Base-by-base conservation (phyloP, 2,113 vertebrate genomes). In the Etheostoma cragini region DNA sequence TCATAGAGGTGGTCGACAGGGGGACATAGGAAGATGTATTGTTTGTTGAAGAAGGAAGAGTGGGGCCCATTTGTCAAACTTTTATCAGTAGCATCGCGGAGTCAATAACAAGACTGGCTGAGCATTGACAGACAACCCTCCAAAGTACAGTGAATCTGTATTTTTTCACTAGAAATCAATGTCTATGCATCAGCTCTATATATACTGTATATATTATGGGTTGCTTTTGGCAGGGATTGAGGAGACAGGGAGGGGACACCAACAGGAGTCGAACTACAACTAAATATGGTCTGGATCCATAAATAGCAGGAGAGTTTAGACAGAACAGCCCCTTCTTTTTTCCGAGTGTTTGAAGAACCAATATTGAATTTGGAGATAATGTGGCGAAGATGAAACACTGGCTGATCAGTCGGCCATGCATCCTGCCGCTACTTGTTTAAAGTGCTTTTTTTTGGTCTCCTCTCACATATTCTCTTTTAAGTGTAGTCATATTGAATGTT, bases 301-400 rank as follows among this genome's bases (percentile, higher is more conserved):
- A 85, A 84, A 87, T 53, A 86, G 68, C 72, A 71, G 16, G 26
- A 77, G 33, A 80, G 77, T 88, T 92, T 73, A 82, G 83, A 87
- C 75, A 79, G 70, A 78, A 76, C 65, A 72, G 42, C 58, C 26
- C 2, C 19, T 30, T 66, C 14, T 69, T 72, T 76, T 79, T 67
- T 65, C 30, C 50, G 15, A 50, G 15, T 75, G 74, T 86, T 87
- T 88, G 83, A 87, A 89, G 83, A 85, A 58, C 61, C 78, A 46
- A 21, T 85, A 91, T 89, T 92, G 90, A 90, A 91, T 89, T 89
- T 90, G 42, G 58, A 82, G 76, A 87, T 92, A 91, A 93, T 90
- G 87, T 84, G 85, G 65, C 54, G 57, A 78, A 85, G 89, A 90
- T 92, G 78, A 92, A 90, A 88, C 74, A 71, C 68, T 30, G 57